Conservation (phyloP, 2,113 vertebrate species). For the Axis porcinus region DNA sequence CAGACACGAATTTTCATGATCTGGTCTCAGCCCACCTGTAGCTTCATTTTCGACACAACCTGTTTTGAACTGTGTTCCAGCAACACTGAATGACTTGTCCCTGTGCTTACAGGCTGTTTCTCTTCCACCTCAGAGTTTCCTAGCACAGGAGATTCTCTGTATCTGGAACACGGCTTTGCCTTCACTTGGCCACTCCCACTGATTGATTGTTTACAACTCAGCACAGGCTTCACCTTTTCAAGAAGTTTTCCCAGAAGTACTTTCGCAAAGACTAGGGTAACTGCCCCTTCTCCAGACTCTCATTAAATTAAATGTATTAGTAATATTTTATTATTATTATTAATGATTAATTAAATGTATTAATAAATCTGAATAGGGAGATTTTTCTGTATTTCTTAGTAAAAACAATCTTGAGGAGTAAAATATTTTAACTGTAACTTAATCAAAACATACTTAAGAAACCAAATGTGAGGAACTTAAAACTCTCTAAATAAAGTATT, state of each 20-base stretch:
- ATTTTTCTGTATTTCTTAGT: neutral
- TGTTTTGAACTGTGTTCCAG: neutral
- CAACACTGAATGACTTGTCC: neutral
- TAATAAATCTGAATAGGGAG: neutral
- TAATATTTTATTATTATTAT: neutral
- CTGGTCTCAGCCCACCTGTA: neutral
- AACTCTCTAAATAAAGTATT: neutral
- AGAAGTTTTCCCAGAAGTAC: neutral
- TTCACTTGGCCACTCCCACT: neutral
- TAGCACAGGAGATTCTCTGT: neutral
- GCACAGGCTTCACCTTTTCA: neutral
- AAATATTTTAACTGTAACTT: neutral
- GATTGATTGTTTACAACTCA: neutral
- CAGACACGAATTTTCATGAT: neutral
- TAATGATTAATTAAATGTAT: neutral
- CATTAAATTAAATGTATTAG: neutral
- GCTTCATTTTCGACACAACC: neutral
- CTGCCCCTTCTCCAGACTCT: neutral
- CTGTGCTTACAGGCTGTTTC: neutral
- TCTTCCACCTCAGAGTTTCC: neutral
- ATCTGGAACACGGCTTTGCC: neutral
- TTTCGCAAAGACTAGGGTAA: neutral
- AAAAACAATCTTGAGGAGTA: neutral
- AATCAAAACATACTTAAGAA: slow-evolving; percentile 25
- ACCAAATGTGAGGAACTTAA: neutral